Evolutionary conservation across 2,797 vertebrate genomes (phyloP).

Genomic region (Cryptoblepharus egeriae): DNA sequence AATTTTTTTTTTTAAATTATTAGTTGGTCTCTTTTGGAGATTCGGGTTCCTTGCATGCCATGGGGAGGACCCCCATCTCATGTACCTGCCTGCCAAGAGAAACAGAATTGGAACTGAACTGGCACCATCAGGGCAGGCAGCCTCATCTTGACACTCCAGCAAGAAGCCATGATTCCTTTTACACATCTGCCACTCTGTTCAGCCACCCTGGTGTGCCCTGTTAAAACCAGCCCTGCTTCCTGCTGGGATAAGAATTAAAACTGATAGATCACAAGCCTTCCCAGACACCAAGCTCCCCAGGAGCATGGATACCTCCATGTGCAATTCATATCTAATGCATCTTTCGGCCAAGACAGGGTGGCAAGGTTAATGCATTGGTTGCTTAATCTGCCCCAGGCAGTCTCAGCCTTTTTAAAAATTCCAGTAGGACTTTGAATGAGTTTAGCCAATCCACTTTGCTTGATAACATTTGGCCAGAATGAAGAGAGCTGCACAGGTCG

Average conservation of each 20-base stretch:
- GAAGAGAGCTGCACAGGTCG: too few relatives aligned
- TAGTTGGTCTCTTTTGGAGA: too few relatives aligned
- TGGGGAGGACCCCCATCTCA: neutral
- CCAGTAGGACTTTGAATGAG: neutral
- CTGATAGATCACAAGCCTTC: fast-evolving
- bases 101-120: neutral
- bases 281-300: fast-evolving
- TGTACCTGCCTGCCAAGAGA: neutral
- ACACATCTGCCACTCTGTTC: neutral
- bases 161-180: neutral
- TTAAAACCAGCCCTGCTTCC: neutral
- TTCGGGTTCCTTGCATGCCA: neutral
- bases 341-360: fast-evolving
- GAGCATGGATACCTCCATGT: neutral
- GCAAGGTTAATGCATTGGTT: neutral
- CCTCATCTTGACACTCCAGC: fast-evolving
- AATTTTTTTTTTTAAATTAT: neutral
- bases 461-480: neutral
- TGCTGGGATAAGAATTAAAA: neutral
- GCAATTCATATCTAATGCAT: neutral
- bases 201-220: neutral
- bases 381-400: neutral
- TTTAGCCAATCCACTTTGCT: neutral
- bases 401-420: neutral
- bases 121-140: neutral